Base-by-base conservation (phyloP, 2,888 invertebrate species). In the Drosophila fulvimacula region DNA sequence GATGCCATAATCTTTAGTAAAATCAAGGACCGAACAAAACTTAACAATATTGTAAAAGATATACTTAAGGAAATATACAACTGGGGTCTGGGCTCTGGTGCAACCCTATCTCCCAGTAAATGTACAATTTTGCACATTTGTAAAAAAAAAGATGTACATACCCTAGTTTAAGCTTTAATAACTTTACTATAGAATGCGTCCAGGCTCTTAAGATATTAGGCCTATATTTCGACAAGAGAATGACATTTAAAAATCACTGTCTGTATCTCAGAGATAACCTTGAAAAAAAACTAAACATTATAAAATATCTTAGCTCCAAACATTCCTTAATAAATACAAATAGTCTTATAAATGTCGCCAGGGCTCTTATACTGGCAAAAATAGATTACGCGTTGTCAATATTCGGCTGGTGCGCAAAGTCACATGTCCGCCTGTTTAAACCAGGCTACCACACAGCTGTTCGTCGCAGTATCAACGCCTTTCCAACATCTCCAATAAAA, bases 401-500 rank as follows among this genome's bases (percentile, higher is more conserved):
- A 21, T 21, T 27, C 19, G 21, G 15, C 42, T 36, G 36, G 15
- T 36, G 36, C 36, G 36, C 36, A 36, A 36, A 36, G 36, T 36
- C 36, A 36, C 36, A 36, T 36, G 5, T 36, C 36, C 36, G 36
- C 36, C n/a, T n/a, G n/a, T n/a, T n/a, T n/a, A n/a, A n/a, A n/a
- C n/a, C n/a, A n/a, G n/a, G n/a, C n/a, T n/a, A n/a, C n/a, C n/a
- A n/a, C n/a, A n/a, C n/a, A n/a, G n/a, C n/a, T n/a, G n/a, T n/a
- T n/a, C n/a, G n/a, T n/a, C n/a, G 13, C 46, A 57, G 21, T 21
- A 56, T 34, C 19, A 34, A 44, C 13, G 56, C 56, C 15, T 56
- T 34, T 3, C 44, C n/a, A n/a, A n/a, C n/a, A n/a, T n/a, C n/a
- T n/a, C n/a, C n/a, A n/a, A n/a, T n/a, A 32, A 44, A 34, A 44